These are phyloP conservation scores for Linyphia triangularis DNA, from an alignment of 2,888 invertebrate species.

Conservation along the genomic window DNA sequence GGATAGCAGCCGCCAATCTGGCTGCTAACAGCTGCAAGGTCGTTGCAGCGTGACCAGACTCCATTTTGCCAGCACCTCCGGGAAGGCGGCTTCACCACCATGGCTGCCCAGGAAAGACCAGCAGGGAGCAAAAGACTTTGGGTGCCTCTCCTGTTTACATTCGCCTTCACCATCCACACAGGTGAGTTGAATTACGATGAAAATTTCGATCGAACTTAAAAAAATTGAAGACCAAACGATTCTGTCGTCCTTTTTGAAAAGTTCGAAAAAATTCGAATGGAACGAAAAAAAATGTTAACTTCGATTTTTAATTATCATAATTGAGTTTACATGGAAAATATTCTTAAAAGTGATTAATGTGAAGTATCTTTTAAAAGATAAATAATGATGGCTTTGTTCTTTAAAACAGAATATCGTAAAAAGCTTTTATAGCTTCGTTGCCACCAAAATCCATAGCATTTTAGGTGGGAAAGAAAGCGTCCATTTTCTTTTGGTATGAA, in stretches of 20 bases:
- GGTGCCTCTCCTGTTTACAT: constrained; percentile 31
- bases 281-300: no score
- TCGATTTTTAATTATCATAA: no score
- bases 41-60: constrained; percentile 58
- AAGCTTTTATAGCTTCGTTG: neutral
- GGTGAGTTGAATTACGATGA: constrained; percentile 30
- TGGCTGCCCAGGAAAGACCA: constrained; percentile 27
- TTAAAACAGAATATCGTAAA: neutral
- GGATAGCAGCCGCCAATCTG: constrained; percentile 59
- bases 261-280: no score
- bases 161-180: constrained; percentile 51
- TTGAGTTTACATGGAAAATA: no score
- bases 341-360: no score
- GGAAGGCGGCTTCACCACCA: constrained; percentile 40
- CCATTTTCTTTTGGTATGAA: no score
- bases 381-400: no score
- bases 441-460: no score
- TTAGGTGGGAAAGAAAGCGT: no score
- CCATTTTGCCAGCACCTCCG: constrained; percentile 6
- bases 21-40: constrained; percentile 65
- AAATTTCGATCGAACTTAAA: neutral
- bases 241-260: neutral
- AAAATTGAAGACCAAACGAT: no score
- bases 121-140: constrained; percentile 9
- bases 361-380: no score